Evolutionary conservation across 2,797 vertebrate species (phyloP).

Genomic region (Acipenser oxyrinchus): DNA sequence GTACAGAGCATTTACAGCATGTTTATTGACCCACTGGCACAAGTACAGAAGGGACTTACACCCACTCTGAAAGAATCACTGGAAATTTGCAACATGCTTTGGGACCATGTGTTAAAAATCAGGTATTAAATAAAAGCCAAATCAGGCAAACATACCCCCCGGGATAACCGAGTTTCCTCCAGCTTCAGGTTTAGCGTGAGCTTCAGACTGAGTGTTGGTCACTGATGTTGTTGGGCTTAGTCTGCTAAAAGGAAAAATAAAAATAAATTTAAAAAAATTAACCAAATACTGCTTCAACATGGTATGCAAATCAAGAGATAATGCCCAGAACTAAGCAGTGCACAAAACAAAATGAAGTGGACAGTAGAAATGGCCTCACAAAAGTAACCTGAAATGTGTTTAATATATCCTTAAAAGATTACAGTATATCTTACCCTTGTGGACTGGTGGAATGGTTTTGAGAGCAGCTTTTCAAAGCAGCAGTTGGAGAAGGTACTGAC

Average conservation of each 20-base stretch:
- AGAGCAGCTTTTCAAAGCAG: constrained; percentile 62
- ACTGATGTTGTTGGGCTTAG: constrained; percentile 67
- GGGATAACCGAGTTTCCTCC: constrained; percentile 60
- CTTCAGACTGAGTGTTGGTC: constrained; percentile 60
- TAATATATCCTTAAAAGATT: neutral
- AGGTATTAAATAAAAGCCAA: neutral
- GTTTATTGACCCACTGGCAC: neutral
- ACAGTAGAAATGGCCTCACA: too few relatives aligned
- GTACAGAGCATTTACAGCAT: neutral
- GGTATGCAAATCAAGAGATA: neutral
- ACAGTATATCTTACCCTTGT: constrained; percentile 55
- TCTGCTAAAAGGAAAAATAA: constrained; percentile 42
- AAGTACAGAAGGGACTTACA: constrained; percentile 3
- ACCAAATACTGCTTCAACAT: neutral
- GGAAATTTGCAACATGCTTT: constrained; percentile 16
- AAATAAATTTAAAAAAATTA: constrained; percentile 8
- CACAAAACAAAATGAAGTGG: too few relatives aligned
- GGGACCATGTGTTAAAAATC: constrained; percentile 14
- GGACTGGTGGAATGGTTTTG: constrained; percentile 67
- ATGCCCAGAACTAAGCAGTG: neutral
- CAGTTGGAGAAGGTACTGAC: constrained; percentile 79
- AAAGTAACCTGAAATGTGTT: too few relatives aligned
- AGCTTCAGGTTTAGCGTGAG: constrained; percentile 32
- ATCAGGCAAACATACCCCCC: constrained; percentile 56
- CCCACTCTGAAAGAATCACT: neutral